Percentiles rank a stretch among this genome's conserved stretches.
Evolutionary conservation across 2,113 vertebrate genomes (phyloP).

Genomic region (Protobothrops mucrosquamatus): DNA sequence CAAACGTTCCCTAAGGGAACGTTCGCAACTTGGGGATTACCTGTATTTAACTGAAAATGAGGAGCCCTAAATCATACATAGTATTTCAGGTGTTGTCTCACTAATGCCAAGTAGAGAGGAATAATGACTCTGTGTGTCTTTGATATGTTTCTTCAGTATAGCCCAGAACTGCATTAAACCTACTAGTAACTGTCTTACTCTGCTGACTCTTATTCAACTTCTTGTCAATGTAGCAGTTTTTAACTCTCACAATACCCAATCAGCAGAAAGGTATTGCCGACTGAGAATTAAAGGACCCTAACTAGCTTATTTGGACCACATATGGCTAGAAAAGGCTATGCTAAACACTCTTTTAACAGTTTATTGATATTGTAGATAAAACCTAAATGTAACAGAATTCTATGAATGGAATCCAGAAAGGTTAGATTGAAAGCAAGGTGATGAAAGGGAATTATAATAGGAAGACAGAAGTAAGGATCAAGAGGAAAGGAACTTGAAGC

Average conservation of each 20-base stretch:
- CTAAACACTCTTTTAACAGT: background rate
- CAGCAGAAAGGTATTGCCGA: background rate
- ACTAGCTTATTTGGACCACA: background rate
- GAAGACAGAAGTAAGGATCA: background rate
- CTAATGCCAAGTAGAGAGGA: background rate
- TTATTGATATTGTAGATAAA: background rate
- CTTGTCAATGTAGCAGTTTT: background rate
- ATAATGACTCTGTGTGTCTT: background rate
- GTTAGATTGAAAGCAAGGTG: background rate
- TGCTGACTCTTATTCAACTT: background rate
- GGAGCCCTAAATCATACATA: background rate
- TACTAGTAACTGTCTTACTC: background rate
- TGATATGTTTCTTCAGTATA: background rate
- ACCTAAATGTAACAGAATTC: background rate
- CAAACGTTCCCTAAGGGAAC: too few species aligned
- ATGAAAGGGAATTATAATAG: background rate
- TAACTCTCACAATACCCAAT: background rate
- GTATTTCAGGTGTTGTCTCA: background rate
- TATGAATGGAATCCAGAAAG: background rate
- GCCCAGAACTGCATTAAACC: background rate
- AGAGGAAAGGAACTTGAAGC: background rate
- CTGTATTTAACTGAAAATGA: background rate
- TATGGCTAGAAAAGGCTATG: background rate
- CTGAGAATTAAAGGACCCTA: background rate
- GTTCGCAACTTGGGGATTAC: too few species aligned